These are phyloP conservation scores for Oxyscelio sp. DNA, from an alignment of 2,888 invertebrate species.

Conservation along the genomic window DNA sequence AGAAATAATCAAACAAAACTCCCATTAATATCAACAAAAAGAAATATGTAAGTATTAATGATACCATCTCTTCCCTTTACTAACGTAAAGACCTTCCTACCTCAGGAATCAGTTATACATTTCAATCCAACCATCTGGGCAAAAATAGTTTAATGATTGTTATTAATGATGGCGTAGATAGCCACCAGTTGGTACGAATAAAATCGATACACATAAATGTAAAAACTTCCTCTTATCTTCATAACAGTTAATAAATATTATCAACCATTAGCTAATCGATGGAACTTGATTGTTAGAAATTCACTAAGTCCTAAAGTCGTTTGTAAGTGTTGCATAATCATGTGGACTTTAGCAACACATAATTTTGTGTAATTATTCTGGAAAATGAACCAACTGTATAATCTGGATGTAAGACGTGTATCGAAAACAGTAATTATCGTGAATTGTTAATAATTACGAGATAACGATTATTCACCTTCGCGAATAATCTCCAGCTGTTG, in stretches of 20 bases:
- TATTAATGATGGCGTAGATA: conserved; percentile 5
- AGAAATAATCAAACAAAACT: too few relatives aligned
- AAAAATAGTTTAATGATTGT: conserved; percentile 3
- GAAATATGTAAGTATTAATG: too few relatives aligned
- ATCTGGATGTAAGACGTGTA: neutral
- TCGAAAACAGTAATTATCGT: neutral
- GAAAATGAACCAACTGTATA: neutral
- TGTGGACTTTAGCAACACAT: neutral
- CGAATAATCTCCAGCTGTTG: too few relatives aligned
- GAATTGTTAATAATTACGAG: neutral
- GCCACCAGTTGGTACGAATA: conserved; percentile 1
- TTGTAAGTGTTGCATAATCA: neutral
- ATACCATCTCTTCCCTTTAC: too few relatives aligned
- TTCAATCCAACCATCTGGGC: conserved; percentile 10
- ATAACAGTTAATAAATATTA: neutral
- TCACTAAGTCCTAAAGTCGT: neutral
- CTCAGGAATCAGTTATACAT: conserved; percentile 13
- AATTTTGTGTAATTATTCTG: neutral
- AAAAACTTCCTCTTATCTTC: neutral
- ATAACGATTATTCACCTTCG: neutral
- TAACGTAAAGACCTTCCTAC: too few relatives aligned
- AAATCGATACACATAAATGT: conserved; percentile 6
- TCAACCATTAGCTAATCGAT: neutral
- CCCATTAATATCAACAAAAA: too few relatives aligned
- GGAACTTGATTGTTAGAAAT: neutral